These are phyloP conservation scores for Alexandromys oeconomus DNA, from an alignment of 2,797 vertebrate species.

Conservation along the genomic window DNA sequence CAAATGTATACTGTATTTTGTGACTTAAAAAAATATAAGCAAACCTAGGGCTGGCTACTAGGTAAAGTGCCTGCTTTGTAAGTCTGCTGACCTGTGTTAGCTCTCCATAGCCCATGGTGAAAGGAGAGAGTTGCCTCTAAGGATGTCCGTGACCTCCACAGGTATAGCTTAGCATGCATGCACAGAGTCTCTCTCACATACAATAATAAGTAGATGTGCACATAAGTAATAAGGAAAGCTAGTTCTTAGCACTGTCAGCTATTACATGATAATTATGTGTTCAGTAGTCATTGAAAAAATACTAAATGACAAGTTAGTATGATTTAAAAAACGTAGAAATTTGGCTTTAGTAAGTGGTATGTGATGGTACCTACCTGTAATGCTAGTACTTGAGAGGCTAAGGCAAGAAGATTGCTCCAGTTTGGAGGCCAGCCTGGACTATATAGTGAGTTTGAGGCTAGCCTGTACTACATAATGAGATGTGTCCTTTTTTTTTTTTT, in stretches of 20 bases:
- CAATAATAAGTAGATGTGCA: neutral
- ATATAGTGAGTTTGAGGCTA: neutral
- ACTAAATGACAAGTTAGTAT: slow-evolving; percentile 2
- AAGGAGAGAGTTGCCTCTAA: no score
- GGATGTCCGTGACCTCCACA: neutral
- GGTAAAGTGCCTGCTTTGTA: neutral
- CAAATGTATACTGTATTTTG: neutral
- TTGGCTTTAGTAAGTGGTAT: slow-evolving; percentile 22
- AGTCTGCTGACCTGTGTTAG: neutral
- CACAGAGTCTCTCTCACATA: neutral
- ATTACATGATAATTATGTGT: neutral
- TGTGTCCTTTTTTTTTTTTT: neutral
- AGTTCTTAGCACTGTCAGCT: neutral
- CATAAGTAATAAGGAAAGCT: neutral
- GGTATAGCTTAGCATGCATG: no score
- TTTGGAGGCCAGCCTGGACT: neutral
- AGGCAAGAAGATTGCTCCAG: neutral
- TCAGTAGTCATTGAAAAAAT: slow-evolving; percentile 13
- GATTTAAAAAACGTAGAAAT: slow-evolving; percentile 50
- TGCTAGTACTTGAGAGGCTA: neutral
- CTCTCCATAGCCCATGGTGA: neutral
- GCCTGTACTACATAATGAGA: neutral
- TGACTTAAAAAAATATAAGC: neutral
- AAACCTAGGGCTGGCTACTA: neutral
- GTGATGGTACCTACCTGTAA: neutral